Conservation (phyloP, 2,113 vertebrate genomes). For the Ardeotis arabs region DNA sequence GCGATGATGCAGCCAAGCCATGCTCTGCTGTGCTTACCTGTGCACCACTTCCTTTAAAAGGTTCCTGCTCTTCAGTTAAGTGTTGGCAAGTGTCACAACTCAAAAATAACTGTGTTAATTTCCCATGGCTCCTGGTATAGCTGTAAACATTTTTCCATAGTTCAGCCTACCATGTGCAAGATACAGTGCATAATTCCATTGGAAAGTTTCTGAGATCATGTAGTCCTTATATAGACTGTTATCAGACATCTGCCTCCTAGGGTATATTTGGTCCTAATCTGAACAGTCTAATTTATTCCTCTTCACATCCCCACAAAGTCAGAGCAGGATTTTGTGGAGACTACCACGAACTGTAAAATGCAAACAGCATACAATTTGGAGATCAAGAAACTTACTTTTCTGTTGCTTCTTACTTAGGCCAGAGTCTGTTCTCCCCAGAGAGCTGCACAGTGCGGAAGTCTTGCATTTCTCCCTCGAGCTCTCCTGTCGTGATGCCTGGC, state of each 20-base stretch:
- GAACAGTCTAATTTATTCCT: background rate
- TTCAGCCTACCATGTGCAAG: background rate
- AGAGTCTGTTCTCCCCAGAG: background rate
- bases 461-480: background rate
- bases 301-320: background rate
- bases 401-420: background rate
- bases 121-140: background rate
- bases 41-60: background rate
- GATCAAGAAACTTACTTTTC: background rate
- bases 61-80: background rate
- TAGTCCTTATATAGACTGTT: background rate
- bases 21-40: background rate
- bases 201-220: background rate
- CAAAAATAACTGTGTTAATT: background rate
- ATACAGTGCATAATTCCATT: background rate
- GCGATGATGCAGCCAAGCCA: background rate
- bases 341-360: background rate
- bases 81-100: background rate
- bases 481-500: accelerated
- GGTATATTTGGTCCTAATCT: accelerated
- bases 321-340: background rate
- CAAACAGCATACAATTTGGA: background rate
- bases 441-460: background rate
- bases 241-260: background rate
- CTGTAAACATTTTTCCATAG: background rate